Evolutionary conservation across 2,888 invertebrate genomes (phyloP).

Genomic region (Malachius bipustulatus): DNA sequence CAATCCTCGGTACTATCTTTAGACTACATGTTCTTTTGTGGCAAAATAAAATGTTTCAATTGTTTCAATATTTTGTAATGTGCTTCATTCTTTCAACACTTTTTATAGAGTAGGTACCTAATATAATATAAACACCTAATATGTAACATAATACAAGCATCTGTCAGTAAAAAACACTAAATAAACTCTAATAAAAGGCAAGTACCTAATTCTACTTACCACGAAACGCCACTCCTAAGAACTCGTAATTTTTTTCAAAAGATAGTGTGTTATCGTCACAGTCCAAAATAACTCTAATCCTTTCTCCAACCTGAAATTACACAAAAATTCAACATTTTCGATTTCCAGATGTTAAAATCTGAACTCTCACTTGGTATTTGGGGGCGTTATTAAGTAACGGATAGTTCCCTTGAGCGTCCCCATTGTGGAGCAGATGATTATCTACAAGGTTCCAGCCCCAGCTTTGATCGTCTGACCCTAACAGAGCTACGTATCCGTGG

Average conservation of each 20-base stretch:
- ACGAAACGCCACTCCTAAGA: constrained; percentile 94
- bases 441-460: constrained; percentile 99
- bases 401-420: constrained; percentile 88
- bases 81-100: too few relatives aligned
- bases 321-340: constrained; percentile 6
- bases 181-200: too few relatives aligned
- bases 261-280: constrained; percentile 95
- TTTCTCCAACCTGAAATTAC: constrained; percentile 76
- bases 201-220: constrained; percentile 40
- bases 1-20: too few relatives aligned
- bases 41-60: too few relatives aligned
- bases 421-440: constrained; percentile 92
- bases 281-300: constrained; percentile 93
- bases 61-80: too few relatives aligned
- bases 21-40: too few relatives aligned
- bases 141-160: too few relatives aligned
- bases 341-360: constrained; percentile 5
- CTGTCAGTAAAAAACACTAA: too few relatives aligned
- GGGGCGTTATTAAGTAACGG: constrained; percentile 91
- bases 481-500: constrained; percentile 87
- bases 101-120: too few relatives aligned
- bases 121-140: too few relatives aligned
- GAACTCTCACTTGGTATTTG: constrained; percentile 86
- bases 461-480: constrained; percentile 93
- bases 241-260: constrained; percentile 96